These are phyloP conservation scores for Falco cherrug DNA, from an alignment of 2,797 vertebrate genomes.

Conservation along the genomic window DNA sequence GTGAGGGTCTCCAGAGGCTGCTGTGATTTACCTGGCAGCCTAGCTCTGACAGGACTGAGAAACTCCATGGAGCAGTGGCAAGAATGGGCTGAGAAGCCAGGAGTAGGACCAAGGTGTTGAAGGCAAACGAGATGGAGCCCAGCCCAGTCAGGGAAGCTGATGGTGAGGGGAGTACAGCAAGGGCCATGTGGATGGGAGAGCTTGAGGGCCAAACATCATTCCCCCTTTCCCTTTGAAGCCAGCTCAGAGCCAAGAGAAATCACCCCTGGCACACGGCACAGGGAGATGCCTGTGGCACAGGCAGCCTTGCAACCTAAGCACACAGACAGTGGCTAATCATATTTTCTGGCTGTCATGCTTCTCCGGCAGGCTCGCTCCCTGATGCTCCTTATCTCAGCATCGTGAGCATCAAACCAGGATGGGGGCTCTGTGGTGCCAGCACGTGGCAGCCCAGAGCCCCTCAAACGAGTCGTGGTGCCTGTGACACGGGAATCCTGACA, in stretches of 20 bases:
- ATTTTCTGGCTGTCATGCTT: neutral
- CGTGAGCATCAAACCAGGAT: neutral
- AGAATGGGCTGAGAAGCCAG: neutral
- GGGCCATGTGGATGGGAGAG: neutral
- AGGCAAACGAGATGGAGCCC: neutral
- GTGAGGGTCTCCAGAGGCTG: neutral
- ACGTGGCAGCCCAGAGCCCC: neutral
- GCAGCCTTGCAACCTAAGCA: neutral
- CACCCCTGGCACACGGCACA: neutral
- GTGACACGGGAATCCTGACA: neutral
- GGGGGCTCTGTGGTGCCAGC: neutral
- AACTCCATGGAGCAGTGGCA: neutral
- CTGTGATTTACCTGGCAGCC: neutral
- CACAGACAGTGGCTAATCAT: neutral
- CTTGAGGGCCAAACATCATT: neutral
- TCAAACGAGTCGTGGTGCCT: neutral
- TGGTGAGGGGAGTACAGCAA: neutral
- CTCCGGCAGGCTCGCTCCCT: neutral
- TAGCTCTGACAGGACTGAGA: neutral
- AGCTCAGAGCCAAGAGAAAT: neutral
- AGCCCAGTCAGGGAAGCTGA: neutral
- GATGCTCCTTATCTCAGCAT: neutral
- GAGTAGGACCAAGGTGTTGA: neutral
- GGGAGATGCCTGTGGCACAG: neutral
- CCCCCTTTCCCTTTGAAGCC: neutral